phyloP scores from a whole-genome alignment of 1,140 invertebrate genomes.

The Mactra quadrangularis region DNA sequence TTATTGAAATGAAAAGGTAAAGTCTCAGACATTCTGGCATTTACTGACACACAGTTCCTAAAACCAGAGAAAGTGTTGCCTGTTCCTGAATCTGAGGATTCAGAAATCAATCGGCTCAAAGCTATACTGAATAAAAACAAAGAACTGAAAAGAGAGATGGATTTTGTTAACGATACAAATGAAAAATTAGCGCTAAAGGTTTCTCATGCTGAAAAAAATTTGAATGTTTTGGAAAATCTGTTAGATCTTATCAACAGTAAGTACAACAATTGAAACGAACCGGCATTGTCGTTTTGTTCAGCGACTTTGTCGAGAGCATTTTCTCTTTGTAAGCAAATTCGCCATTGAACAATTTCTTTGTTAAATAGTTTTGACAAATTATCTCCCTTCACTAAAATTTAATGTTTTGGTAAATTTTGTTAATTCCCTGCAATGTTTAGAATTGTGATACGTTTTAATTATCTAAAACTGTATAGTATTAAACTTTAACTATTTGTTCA shows the following conservation, averaged over 20 bases:
- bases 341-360: no score
- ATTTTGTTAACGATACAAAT: neutral
- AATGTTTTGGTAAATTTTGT: no score
- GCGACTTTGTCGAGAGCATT: no score
- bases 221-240: neutral
- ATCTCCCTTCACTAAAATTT: no score
- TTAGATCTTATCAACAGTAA: neutral
- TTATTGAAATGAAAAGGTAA: constrained; percentile 6
- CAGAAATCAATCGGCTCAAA: neutral
- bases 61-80: neutral
- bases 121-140: neutral
- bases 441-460: no score
- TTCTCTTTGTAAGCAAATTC: neutral
- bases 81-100: neutral
- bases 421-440: no score
- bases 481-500: no score
- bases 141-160: constrained; percentile 7
- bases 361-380: no score
- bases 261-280: no score
- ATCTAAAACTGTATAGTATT: no score
- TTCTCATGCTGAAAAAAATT: constrained; percentile 12
- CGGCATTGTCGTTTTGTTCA: no score
- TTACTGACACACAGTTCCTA: neutral
- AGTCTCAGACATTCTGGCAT: neutral
- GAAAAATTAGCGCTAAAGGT: neutral